These are phyloP conservation scores for Epinephelus moara DNA, from an alignment of 2,113 vertebrate species.

Conservation along the genomic window DNA sequence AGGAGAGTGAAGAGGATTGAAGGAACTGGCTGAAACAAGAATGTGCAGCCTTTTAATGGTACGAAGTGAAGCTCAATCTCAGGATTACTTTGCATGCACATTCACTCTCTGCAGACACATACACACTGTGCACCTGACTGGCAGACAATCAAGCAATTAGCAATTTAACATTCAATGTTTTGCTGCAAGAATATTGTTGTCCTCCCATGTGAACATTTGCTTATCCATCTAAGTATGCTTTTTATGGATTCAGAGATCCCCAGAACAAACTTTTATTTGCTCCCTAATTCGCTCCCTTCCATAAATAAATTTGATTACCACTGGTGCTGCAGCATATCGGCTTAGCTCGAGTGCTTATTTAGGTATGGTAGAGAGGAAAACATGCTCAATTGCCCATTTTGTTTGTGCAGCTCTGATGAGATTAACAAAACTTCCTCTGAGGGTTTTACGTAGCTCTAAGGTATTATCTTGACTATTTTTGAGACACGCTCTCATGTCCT, in stretches of 20 bases:
- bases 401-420: slow-evolving; percentile 27
- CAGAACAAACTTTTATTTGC: slow-evolving; percentile 33
- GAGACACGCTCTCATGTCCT: neutral
- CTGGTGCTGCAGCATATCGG: neutral
- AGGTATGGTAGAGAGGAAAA: slow-evolving; percentile 10
- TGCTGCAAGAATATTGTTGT: neutral
- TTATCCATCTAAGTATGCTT: slow-evolving; percentile 8
- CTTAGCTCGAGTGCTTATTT: slow-evolving; percentile 28
- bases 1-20: neutral
- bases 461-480: slow-evolving; percentile 4
- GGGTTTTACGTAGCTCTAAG: neutral
- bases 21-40: slow-evolving; percentile 4
- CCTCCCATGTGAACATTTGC: slow-evolving; percentile 13
- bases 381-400: slow-evolving; percentile 21
- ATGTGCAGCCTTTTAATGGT: neutral
- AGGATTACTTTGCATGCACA: slow-evolving; percentile 6
- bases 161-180: slow-evolving; percentile 4
- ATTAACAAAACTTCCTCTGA: slow-evolving; percentile 18
- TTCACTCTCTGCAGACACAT: neutral
- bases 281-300: slow-evolving; percentile 4
- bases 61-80: neutral
- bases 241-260: slow-evolving; percentile 4
- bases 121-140: neutral
- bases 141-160: slow-evolving; percentile 14
- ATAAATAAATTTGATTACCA: slow-evolving; percentile 43